Base-by-base conservation (phyloP, 2,797 vertebrate species). In the Gambusia yucatana region DNA sequence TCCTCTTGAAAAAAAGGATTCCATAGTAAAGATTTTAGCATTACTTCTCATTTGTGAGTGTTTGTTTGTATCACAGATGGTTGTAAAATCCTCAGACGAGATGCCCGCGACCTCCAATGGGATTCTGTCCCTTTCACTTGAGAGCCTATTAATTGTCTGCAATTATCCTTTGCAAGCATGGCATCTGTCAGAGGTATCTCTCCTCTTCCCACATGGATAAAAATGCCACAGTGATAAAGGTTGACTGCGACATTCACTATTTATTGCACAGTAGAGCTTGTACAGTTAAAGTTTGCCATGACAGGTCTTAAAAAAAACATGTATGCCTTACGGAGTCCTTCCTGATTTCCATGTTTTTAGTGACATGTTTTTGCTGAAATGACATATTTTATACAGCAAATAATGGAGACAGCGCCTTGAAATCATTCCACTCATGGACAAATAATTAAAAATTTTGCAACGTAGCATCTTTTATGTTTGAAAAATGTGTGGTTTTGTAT, bases 221-320 rank as follows among this genome's bases (percentile, higher is more conserved):
- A 94, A 92, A 92, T 84, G 77, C 89, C 86, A 92, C 78, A 77
- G 84, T 90, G 89, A 91, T 94, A 95, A 94, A 94, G 91, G 89
- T 92, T 89, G 92, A 93, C 91, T 93, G 95, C 81, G 81, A 95
- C 94, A 94, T 95, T 95, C 94, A 94, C 91, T 87, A 93, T 95
- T 96, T 96, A 96, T 95, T 96, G 94, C 95, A 94, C 95, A 92
- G 86, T 84, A 86, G 91, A 89, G 87, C 86, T 93, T 74, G 81
- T 94, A 94, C 94, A 95, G 92, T 93, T 90, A 85, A 92, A 86
- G 81, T 88, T 89, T 88, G 81, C 84, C 81, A 88, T 92, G 84
- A 91, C 90, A 90, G 81, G 82, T 90, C 73, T 86, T 44, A 78
- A 76, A 82, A 82, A 69, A 69, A 70, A 47, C 77, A 75, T 14